Percentiles rank a stretch among this genome's conserved stretches.
phyloP scores from a whole-genome alignment of 2,113 vertebrate genomes.

The Chlorocebus sabaeus region DNA sequence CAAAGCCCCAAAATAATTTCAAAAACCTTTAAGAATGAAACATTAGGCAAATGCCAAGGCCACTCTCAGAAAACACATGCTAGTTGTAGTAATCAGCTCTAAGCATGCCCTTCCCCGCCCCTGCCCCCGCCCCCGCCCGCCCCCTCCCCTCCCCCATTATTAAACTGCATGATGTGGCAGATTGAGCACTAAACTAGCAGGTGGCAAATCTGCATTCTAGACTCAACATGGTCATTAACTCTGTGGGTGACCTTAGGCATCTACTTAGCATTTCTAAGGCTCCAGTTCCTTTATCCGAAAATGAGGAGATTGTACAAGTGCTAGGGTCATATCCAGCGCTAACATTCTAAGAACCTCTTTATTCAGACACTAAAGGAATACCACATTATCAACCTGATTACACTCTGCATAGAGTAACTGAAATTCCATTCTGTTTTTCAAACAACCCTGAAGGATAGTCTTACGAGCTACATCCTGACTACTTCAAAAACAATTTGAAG shows the following conservation, averaged over 20 bases:
- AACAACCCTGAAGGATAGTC: not conserved
- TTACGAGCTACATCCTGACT: not conserved
- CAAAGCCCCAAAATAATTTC: not conserved
- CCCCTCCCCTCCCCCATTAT: not conserved
- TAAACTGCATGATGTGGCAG: not conserved
- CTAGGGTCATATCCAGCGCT: not conserved
- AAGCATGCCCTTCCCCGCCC: not conserved
- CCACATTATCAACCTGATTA: not conserved
- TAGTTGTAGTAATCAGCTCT: not conserved
- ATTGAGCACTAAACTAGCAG: not conserved
- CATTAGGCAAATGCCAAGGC: not conserved
- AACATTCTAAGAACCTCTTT: slow-evolving; percentile 33
- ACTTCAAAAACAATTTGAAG: slow-evolving; percentile 30
- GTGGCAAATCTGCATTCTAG: slow-evolving; percentile 4
- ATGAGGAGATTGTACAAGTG: not conserved
- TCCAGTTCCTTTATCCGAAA: slow-evolving; percentile 29
- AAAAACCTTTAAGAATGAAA: slow-evolving; percentile 40
- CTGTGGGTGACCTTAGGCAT: not conserved
- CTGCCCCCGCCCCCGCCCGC: not conserved
- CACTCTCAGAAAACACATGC: not conserved
- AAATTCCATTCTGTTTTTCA: not conserved
- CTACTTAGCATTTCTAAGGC: not conserved
- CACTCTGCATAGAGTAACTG: not conserved
- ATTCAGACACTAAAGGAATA: slow-evolving; percentile 10
- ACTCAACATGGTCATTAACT: slow-evolving; percentile 19